phyloP scores from a whole-genome alignment of 2,797 vertebrate genomes.

The Phoeniculus purpureus region DNA sequence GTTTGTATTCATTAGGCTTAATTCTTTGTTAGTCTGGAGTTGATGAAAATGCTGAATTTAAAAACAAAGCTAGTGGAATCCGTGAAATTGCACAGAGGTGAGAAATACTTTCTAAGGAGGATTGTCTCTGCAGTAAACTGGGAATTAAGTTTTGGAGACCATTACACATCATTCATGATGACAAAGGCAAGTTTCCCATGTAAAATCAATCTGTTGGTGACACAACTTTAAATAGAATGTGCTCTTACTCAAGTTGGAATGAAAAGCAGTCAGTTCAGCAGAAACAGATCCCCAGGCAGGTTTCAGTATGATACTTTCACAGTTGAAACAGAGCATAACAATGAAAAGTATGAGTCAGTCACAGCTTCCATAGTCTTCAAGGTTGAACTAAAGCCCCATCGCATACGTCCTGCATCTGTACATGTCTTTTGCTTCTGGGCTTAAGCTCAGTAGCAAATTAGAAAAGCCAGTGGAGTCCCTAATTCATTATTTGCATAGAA shows the following conservation, averaged over 20 bases:
- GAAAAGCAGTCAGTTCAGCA: neutral
- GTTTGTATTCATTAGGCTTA: neutral
- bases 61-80: neutral
- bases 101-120: neutral
- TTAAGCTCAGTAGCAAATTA: neutral
- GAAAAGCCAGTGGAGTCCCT: neutral
- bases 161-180: neutral
- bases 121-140: neutral
- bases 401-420: neutral
- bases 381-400: neutral
- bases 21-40: neutral
- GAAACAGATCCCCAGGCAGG: neutral
- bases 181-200: neutral
- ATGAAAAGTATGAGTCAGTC: neutral
- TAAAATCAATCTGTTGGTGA: neutral
- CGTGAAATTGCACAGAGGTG: neutral
- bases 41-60: neutral
- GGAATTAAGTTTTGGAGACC: neutral
- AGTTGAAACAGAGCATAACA: neutral
- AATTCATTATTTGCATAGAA: neutral
- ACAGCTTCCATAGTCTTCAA: neutral
- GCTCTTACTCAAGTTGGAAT: neutral
- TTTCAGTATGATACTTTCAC: neutral
- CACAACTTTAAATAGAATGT: neutral
- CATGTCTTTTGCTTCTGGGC: neutral